Base-by-base conservation (phyloP, 92 coral and sea anemone species). In the Phymanthus crucifer region DNA sequence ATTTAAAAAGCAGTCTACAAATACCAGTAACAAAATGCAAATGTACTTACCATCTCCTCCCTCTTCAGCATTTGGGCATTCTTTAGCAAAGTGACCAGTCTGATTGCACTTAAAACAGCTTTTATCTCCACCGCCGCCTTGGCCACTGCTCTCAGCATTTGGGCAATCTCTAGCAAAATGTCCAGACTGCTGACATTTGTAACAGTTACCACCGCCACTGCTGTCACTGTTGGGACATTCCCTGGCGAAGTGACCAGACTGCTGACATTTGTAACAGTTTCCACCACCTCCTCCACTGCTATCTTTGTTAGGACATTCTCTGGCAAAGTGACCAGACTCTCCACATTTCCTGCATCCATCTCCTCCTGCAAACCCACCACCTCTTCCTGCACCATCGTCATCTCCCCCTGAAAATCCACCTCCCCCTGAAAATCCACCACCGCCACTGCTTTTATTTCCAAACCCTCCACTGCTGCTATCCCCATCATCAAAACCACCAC, bases 161-260 rank as follows among this genome's bases (percentile, higher is more conserved):
- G 97, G 85, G 19, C 97, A 89, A 23, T 92, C 97, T 31, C 91
- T 81, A 9, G 93, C 97, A 86, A 92, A 92, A 66, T 92, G 97
- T 0, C 97, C 97, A 31, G 86, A 81, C 37, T 90, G 82, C 6
- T 84, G 84, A 32, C 94, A 90, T 34, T 80, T 90, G 73, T 80
- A 84, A 43, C 94, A 90, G n/a, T 76, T 81, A 10, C 83, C 83
- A 27, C 87, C 85, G 2, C 87, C 87, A 24, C 87, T 80, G 19
- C 72, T 29, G 2, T 70, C 78, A 14, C 36, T 46, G 17, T 89
- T 69, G 0, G 97, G 85, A 19, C 97, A 89, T 23, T 92, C 97
- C 32, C 91, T 81, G 11, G 93, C 97, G 84, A 92, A 92, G 71
- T 92, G 97, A 0, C 97, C 97, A 35, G 86, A 81, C 47, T 90